Evolutionary conservation across 2,113 vertebrate species (phyloP).

Genomic region (Agelaius phoeniceus): DNA sequence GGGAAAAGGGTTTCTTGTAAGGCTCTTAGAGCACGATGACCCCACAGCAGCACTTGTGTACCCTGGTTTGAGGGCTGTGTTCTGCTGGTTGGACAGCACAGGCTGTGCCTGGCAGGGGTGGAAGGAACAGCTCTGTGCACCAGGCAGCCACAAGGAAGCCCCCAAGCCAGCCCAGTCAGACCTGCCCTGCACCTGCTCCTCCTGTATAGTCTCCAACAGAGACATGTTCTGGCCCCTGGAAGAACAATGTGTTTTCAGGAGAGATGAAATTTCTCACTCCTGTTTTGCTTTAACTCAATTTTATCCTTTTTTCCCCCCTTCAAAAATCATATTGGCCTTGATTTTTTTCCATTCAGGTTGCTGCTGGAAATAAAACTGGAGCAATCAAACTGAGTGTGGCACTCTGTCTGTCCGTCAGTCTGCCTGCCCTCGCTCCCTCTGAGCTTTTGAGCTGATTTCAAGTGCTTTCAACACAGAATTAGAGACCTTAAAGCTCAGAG

Average conservation of each 20-base stretch:
- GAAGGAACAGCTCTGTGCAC: background rate
- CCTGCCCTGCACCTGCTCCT: background rate
- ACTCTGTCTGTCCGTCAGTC: background rate
- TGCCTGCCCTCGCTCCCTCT: background rate
- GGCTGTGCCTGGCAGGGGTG: background rate
- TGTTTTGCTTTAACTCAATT: background rate
- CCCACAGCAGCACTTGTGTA: background rate
- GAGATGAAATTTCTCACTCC: background rate
- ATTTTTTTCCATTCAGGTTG: background rate
- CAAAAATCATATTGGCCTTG: background rate
- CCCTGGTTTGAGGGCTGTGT: background rate
- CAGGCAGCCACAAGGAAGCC: background rate
- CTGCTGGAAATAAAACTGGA: background rate
- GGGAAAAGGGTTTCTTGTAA: background rate
- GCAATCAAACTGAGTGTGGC: background rate
- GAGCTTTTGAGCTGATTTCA: slow-evolving; percentile 26
- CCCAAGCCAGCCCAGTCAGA: background rate
- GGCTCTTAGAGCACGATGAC: background rate
- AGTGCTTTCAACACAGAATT: background rate
- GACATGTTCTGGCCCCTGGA: background rate
- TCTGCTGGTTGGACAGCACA: background rate
- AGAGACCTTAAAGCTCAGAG: background rate
- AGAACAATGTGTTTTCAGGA: background rate
- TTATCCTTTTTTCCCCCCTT: background rate
- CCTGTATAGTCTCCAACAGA: background rate